Conservation (phyloP, 2,797 vertebrate species). For the Trachurus trachurus region DNA sequence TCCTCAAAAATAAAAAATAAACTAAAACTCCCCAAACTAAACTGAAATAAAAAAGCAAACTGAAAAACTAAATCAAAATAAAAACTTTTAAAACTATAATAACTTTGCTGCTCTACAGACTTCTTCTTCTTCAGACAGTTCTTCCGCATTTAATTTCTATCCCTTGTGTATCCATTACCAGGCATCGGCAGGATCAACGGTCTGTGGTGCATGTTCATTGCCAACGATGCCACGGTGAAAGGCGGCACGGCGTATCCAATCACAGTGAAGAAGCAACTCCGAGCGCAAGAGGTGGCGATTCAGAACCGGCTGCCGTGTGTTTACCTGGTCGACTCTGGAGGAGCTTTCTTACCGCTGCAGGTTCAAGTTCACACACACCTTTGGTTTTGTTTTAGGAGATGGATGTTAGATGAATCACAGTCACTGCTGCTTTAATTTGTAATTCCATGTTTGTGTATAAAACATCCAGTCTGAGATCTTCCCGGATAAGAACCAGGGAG, state of each 20-base stretch:
- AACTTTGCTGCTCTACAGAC: neutral
- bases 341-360: constrained; percentile 92
- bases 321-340: constrained; percentile 90
- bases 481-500: constrained; percentile 92
- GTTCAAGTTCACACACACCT: constrained; percentile 73
- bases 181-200: constrained; percentile 90
- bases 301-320: constrained; percentile 89
- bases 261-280: constrained; percentile 90
- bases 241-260: constrained; percentile 90
- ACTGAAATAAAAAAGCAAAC: too few relatives aligned
- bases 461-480: constrained; percentile 90
- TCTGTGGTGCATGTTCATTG: constrained; percentile 89
- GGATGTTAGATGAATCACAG: neutral
- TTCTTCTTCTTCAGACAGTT: neutral
- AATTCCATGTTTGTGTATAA: constrained; percentile 3
- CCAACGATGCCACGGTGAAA: constrained; percentile 92
- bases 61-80: too few relatives aligned
- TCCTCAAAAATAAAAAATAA: too few relatives aligned
- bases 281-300: constrained; percentile 89
- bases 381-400: neutral
- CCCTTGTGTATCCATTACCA: constrained; percentile 53
- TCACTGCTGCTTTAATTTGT: neutral
- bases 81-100: too few relatives aligned
- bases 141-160: neutral
- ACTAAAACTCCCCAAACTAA: too few relatives aligned